Evolutionary conservation across 2,113 vertebrate genomes (phyloP), one percentile per base, ranked within the genome.

Genomic region (Tonatia bakeri): DNA sequence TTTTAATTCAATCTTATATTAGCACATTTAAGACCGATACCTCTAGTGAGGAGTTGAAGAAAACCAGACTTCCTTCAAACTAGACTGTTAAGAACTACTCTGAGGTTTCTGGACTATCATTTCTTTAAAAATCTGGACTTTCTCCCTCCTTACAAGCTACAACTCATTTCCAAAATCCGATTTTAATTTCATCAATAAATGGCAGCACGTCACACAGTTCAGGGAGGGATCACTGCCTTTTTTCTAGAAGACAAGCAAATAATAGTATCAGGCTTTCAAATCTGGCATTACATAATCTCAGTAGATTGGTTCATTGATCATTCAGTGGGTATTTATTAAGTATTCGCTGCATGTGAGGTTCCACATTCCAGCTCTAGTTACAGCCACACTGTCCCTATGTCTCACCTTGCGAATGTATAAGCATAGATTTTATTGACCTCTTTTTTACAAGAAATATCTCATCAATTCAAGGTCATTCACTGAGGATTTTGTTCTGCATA

Each of bases 91-190:
- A 54, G 5, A 77, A 75, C 54, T 36, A 67, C 20, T 40, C 19
- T 31, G 45, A 31, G 4, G 19, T 59, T 92, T 86, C 26, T 50
- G 9, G 17, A 87, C 52, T 31, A 50, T 45, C 7, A 52, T 67
- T 95, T 72, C 54, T 87, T 83, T 61, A 73, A 88, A 95, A 91
- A 75, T 26, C 20, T 65, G 36, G 15, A 70, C 76, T 56, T 65
- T 79, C n/a, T 16, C 45, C 61, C 72, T 81, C 31, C 36, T 75
- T 73, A 65, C 43, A 80, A 83, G 43, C 87, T 95, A 56, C 90
- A 87, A 75, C 13, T 86, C n/a, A 83, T 43, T 64, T 91, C 54
- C 83, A 95, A 95, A 87, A 90, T 64, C 36, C 5, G 50, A 31
- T 70, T 84, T 83, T 87, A 70, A 95, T 26, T 69, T 47, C 56